Base-by-base conservation (phyloP, 1,140 invertebrate genomes). In the Pogonus chalceus region DNA sequence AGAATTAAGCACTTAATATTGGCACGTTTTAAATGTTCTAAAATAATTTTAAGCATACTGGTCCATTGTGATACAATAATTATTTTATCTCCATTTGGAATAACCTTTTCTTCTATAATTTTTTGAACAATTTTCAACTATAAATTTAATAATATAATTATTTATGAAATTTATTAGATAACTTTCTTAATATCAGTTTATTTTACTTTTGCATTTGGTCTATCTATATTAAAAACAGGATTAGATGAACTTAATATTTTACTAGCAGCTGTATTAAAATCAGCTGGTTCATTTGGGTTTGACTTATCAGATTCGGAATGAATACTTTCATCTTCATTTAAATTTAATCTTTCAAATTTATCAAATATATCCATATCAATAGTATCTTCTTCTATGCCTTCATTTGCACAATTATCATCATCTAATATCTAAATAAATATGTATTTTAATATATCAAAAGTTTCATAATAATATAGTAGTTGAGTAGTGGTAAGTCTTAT, bases 11-110 rank as follows among this genome's bases (percentile, higher is more conserved):
- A 81, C 1, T 63, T 59, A 3, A 88, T 72, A 1, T 69, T 63
- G 12, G 69, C 63, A 2, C 69, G 54, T 4, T 72, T 60, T 16
- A 94, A 69, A 64, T 85, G 79, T 1, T 64, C 54, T 23, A 76
- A 74, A 12, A 94, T 68, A 22, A 94, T 75, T 1, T 80, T 66
- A 3, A 95, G 67, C 62, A 90, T 79, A 1, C 78, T 79, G 0
- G 87, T 84, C 90, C 90, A 95, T 65, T 94, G 90, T 0, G 90
- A 93, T 1, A 95, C 88, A 4, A 94, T 75, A 1, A 94, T 82
- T n/a, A 79, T 76, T 65, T 89, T 90, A 53, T 90, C 85, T n/a
- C 70, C 67, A 1, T 67, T 68, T 1, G 59, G 22, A 18, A 85
- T 61, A n/a, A 86, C 69, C 16, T 71, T 74, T 43, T 78, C 66